These are phyloP conservation scores for Gymnothorax javanicus DNA, from an alignment of 2,797 vertebrate species.

Conservation along the genomic window DNA sequence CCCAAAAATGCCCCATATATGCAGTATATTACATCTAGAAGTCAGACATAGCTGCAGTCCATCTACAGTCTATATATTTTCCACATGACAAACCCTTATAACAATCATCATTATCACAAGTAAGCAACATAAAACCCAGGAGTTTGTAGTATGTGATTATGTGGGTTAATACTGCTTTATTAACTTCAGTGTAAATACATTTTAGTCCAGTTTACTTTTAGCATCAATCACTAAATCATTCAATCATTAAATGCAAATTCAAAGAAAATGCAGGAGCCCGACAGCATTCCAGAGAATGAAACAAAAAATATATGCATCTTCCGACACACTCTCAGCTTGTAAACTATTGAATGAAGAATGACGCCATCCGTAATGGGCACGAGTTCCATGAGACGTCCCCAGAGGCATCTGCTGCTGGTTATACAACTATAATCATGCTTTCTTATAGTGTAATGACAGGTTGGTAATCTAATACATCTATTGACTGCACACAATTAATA, in stretches of 20 bases:
- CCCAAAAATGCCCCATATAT: not conserved
- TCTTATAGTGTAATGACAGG: not conserved
- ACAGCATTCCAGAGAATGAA: not conserved
- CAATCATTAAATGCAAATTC: conserved; percentile 33
- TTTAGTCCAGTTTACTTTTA: conserved; percentile 50
- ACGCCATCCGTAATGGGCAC: not conserved
- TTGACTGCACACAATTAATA: not conserved
- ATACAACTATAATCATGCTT: not conserved
- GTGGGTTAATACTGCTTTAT: conserved; percentile 27
- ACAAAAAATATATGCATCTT: conserved; percentile 12
- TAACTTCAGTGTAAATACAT: conserved; percentile 34
- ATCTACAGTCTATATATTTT: not conserved
- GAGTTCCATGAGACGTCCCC: not conserved
- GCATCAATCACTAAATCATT: not conserved
- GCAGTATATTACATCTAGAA: not conserved
- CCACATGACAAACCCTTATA: not conserved
- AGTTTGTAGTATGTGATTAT: conserved; percentile 3
- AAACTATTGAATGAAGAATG: conserved; percentile 36
- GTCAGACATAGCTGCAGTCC: not conserved
- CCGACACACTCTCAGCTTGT: not conserved
- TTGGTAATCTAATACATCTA: not conserved
- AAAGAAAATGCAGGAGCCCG: not conserved
- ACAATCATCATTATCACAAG: not conserved
- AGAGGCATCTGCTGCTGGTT: not conserved
- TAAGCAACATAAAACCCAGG: conserved; percentile 2